Base-by-base conservation (phyloP, 2,113 vertebrate genomes). In the Junco hyemalis region DNA sequence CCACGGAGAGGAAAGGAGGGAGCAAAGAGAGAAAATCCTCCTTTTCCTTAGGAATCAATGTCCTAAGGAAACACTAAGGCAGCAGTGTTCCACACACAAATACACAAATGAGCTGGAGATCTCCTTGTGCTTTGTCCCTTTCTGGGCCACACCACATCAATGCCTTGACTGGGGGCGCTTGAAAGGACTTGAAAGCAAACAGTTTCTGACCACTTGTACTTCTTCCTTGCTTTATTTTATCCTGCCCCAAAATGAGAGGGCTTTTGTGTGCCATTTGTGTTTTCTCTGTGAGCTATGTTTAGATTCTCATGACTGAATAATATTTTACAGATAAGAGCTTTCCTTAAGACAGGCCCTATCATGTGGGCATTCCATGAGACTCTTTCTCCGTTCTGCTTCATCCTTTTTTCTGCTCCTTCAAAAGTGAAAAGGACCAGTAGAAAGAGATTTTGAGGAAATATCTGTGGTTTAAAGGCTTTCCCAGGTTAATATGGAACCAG, bases 151-250 rank as follows among this genome's bases (percentile, higher is more conserved):
- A 82, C 57, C 81, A 93, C 44, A 73, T 84, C 81, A 92, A 44
- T 65, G 71, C 40, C 76, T 96, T 92, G 61, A 54, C 57, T 84
- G 42, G 68, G 9, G 61, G 53, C 72, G 59, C 28, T 21, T 74
- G 47, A 73, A 86, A 88, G 22, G 29, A 77, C 51, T 70, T 91
- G 72, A 90, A 87, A 87, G 70, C 26, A 70, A 96, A 71, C 16
- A 64, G 33, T 91, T 24, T 5, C 61, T 90, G 53, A 86, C 83
- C 80, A 65, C 65, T 93, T 66, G 51, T 47, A 17, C 29, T 71
- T 86, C 66, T 83, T 83, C 40, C 65, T 94, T 69, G 38, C 64
- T 89, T 85, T 65, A 63, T 96, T 96, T 90, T 94, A 63, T 79
- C 54, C 90, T 83, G 60, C 33, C 56, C 72, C 60, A 88, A 71